Evolutionary conservation across 2,797 vertebrate genomes (phyloP).

Genomic region (Sebastes itinus): DNA sequence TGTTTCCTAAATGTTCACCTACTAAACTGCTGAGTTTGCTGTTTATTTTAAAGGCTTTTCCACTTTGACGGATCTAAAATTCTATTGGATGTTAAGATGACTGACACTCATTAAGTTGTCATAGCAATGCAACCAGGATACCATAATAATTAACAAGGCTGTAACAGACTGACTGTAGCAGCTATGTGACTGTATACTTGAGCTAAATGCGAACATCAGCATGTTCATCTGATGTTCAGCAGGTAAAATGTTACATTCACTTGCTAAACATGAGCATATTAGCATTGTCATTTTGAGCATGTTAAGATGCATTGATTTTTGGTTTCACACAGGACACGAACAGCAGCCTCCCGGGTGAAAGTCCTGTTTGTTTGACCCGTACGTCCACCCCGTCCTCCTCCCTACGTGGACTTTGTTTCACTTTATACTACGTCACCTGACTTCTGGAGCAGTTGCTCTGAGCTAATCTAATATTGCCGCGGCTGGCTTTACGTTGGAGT

Average conservation of each 20-base stretch:
- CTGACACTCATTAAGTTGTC: not conserved
- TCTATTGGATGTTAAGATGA: not conserved
- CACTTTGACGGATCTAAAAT: not conserved
- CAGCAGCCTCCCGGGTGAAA: too few relatives aligned
- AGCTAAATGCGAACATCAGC: not conserved
- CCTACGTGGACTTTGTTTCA: too few relatives aligned
- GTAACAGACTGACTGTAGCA: not conserved
- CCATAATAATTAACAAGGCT: not conserved
- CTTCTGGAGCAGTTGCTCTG: too few relatives aligned
- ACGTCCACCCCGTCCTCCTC: too few relatives aligned
- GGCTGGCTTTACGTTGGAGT: fast-evolving
- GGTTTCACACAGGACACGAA: not conserved
- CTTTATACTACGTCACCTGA: too few relatives aligned
- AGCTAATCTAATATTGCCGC: too few relatives aligned
- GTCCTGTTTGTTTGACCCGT: too few relatives aligned
- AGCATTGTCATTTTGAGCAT: not conserved
- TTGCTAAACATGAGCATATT: not conserved
- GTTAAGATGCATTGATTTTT: not conserved
- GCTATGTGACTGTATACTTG: not conserved
- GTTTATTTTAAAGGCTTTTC: not conserved
- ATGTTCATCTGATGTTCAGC: not conserved
- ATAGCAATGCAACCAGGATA: not conserved
- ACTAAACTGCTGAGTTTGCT: not conserved
- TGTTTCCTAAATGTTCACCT: not conserved
- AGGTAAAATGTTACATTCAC: not conserved